These are phyloP conservation scores for Dendrophyllia cribrosa DNA, from an alignment of 64 coral and sea anemone genomes.

Conservation along the genomic window DNA sequence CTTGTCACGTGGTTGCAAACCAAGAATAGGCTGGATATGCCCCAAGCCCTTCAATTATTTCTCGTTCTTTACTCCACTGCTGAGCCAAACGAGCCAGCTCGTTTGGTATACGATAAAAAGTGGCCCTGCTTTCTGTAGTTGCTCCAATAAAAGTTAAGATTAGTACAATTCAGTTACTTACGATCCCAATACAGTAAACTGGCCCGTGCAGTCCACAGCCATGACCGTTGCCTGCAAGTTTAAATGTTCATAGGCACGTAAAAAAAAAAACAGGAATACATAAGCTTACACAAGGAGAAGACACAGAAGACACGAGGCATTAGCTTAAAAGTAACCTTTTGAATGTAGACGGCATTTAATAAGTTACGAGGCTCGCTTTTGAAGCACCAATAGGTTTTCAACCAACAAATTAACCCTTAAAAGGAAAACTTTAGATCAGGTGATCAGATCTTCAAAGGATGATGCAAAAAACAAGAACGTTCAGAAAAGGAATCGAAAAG, in stretches of 20 bases:
- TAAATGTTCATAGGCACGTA: conserved; percentile 1
- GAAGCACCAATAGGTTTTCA: too few species aligned
- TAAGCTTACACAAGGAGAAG: not conserved
- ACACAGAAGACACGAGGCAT: not conserved
- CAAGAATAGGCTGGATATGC: too few species aligned
- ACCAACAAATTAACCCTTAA: too few species aligned
- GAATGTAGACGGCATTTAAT: too few species aligned
- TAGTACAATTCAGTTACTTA: conserved; percentile 22
- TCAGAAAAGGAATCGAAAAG: not conserved
- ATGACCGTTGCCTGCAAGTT: conserved; percentile 61
- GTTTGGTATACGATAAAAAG: too few species aligned
- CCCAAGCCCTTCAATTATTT: too few species aligned
- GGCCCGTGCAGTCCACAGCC: conserved; percentile 72
- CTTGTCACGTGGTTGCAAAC: too few species aligned
- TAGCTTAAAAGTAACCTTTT: not conserved
- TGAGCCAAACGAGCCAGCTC: too few species aligned
- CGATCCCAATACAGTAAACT: conserved; percentile 66
- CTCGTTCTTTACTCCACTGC: too few species aligned
- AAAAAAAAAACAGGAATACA: not conserved
- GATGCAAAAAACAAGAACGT: not conserved
- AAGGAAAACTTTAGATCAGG: not conserved
- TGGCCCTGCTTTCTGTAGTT: too few species aligned
- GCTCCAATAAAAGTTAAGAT: too few species aligned
- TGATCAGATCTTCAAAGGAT: not conserved
- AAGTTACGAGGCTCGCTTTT: too few species aligned